Evolutionary conservation across 2,797 vertebrate genomes (phyloP), one percentile per base, ranked within the genome.

Genomic region (Smutsia gigantea): DNA sequence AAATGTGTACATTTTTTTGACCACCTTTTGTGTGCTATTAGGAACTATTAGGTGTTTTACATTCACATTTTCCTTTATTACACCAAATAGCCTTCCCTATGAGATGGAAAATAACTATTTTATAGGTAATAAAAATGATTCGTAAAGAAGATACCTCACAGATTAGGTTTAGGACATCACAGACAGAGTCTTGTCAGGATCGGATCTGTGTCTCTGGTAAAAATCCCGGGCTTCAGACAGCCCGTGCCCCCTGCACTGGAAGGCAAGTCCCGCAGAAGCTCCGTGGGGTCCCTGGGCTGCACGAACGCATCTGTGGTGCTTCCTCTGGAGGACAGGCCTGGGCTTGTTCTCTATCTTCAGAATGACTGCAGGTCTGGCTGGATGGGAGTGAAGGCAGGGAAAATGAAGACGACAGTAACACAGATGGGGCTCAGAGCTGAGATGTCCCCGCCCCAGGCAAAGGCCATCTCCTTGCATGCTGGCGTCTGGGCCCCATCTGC

Each of bases 231-330:
- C 34, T 14, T 78, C 79, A 42, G 90, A 64, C 68, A 57, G 3
- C 27, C 8, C 5, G 39, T 34, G 18, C 71, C 46, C 37, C 64
- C 53, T 9, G 3, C 5, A 5, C 1, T 3, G 69, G 68, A 57
- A 9, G 39, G 55, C 27, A 15, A 42, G 66, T 27, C 53, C 7
- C 1, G 2, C 14, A n/a, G 66, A 10, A 42, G 29, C 31, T 86
- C 29, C 5, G 72, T 25, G 78, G 42, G 25, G 42, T 74, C 49
- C 37, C 39, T 7, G 49, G 61, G 39, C 0, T 0, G 5, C 64
- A 61, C 2, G 1, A 0, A 4, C 0, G 6, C 63, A 4, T 27
- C 18, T 11, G 8, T 0, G 0, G 34, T 10, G 0, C 19, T 42
- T 79, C 17, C 69, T 69, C 57, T 2, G 42, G 53, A 55, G 21